Evolutionary conservation across 2,113 vertebrate genomes (phyloP).

Genomic region (Macaca fascicularis): DNA sequence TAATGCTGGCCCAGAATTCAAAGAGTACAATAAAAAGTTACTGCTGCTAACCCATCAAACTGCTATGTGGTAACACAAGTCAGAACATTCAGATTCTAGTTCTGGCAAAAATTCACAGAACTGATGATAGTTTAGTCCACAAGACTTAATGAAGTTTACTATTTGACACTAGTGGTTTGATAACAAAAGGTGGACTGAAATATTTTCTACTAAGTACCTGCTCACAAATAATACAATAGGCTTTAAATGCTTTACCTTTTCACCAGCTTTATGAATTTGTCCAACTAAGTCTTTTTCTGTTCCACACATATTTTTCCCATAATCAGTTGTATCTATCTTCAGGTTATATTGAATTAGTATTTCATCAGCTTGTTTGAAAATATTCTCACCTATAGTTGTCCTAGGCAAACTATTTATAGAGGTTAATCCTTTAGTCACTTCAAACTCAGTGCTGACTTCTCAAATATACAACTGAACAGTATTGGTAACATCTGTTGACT

Average conservation of each 20-base stretch:
- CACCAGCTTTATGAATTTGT: neutral
- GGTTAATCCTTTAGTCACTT: neutral
- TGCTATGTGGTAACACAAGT: neutral
- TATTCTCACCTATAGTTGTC: neutral
- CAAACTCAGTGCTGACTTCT: neutral
- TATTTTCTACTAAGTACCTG: neutral
- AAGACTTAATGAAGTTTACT: neutral
- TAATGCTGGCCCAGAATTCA: neutral
- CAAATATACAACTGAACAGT: neutral
- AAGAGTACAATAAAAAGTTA: neutral
- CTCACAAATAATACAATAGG: neutral
- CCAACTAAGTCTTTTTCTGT: neutral
- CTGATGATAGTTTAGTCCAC: neutral
- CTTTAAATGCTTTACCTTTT: neutral
- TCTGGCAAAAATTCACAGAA: neutral
- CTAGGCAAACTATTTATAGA: neutral
- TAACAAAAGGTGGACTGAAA: neutral
- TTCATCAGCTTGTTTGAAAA: neutral
- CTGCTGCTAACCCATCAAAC: neutral
- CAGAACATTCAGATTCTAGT: neutral
- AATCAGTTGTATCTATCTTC: neutral
- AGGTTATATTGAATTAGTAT: neutral
- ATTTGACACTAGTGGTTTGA: neutral
- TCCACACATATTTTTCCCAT: neutral
- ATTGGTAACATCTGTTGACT: neutral